Evolutionary conservation across 2,888 invertebrate genomes (phyloP).

Genomic region (Hybos culiciformis): DNA sequence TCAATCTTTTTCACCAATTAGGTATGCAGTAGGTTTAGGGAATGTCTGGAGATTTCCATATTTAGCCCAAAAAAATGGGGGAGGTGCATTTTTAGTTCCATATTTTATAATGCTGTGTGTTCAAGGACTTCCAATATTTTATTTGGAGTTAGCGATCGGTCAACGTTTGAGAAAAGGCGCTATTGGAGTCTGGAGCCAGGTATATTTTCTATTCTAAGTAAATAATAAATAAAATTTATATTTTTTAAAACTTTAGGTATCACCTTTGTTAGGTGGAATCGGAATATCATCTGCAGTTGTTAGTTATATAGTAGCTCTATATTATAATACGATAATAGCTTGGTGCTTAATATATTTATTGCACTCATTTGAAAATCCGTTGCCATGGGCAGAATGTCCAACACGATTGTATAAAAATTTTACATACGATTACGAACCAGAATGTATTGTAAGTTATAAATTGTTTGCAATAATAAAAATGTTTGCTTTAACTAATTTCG

Average conservation of each 20-base stretch:
- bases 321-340: constrained; percentile 95
- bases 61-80: constrained; percentile 87
- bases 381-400: constrained; percentile 89
- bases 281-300: constrained; percentile 92
- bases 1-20: constrained; percentile 12
- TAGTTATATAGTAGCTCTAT: constrained; percentile 89
- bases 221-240: background rate
- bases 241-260: constrained; percentile 38
- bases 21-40: constrained; percentile 83
- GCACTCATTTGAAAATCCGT: constrained; percentile 79
- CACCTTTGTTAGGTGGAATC: constrained; percentile 75
- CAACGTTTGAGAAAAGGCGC: constrained; percentile 87
- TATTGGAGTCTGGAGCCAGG: constrained; percentile 88
- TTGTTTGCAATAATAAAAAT: background rate
- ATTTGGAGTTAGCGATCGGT: constrained; percentile 88
- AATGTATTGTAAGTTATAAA: constrained; percentile 55
- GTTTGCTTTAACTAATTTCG: background rate
- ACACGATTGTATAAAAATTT: constrained; percentile 66
- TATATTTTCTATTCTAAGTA: constrained; percentile 9
- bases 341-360: constrained; percentile 95
- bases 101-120: constrained; percentile 90
- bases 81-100: constrained; percentile 92
- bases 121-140: constrained; percentile 92
- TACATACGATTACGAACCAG: constrained; percentile 64
- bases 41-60: constrained; percentile 95